phyloP scores from a whole-genome alignment of 2,888 invertebrate genomes.

The Tetheella fluctuosa region DNA sequence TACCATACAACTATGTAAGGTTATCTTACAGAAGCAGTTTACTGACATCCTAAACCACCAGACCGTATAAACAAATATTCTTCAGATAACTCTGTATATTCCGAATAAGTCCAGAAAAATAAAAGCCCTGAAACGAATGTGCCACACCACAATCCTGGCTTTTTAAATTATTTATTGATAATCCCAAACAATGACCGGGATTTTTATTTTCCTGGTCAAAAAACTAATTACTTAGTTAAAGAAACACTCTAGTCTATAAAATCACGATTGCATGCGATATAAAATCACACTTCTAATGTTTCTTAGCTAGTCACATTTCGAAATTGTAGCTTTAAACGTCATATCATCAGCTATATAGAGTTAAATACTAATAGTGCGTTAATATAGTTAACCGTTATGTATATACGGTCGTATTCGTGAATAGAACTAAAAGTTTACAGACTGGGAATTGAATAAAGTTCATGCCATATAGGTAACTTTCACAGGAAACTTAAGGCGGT shows the following conservation, averaged over 20 bases:
- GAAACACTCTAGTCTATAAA: conserved; percentile 4
- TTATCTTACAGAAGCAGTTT: not conserved
- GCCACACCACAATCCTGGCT: conserved; percentile 9
- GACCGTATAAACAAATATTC: too few relatives aligned
- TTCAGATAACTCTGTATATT: not conserved
- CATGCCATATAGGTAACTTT: not conserved
- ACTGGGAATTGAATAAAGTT: conserved; percentile 1
- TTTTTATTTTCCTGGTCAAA: conserved; percentile 8
- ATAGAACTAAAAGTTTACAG: not conserved
- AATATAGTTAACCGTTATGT: conserved; percentile 1
- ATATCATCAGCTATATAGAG: conserved; percentile 56
- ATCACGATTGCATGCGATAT: conserved; percentile 10
- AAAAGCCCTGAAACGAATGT: not conserved
- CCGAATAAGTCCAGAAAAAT: conserved; percentile 1
- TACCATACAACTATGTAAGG: too few relatives aligned
- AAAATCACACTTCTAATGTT: conserved; percentile 28
- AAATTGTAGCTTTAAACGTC: conserved; percentile 73
- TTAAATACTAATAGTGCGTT: conserved; percentile 27
- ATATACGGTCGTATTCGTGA: conserved; percentile 5
- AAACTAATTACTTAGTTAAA: not conserved
- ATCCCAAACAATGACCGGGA: not conserved
- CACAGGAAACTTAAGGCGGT: not conserved
- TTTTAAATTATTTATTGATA: not conserved
- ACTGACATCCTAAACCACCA: not conserved
- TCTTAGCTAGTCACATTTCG: conserved; percentile 67